Percentiles rank a stretch among this genome's conserved stretches.
phyloP scores from a whole-genome alignment of 1,140 invertebrate species.

The Eurosta solidaginis region DNA sequence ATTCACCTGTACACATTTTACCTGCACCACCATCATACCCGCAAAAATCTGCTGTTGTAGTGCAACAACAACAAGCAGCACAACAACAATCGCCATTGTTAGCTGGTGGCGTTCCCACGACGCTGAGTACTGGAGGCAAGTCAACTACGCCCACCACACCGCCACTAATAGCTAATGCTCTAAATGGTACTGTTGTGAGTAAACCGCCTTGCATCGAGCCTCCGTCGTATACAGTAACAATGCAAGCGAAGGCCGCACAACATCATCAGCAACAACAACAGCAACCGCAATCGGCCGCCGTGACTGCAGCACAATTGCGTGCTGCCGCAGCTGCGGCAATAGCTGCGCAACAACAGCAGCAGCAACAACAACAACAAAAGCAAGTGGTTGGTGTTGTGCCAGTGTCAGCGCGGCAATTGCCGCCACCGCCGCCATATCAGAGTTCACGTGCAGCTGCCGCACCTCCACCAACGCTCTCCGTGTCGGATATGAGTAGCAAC shows the following conservation, averaged over 20 bases:
- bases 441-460: slow-evolving; percentile 40
- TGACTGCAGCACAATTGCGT: slow-evolving; percentile 50
- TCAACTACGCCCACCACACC: slow-evolving; percentile 65
- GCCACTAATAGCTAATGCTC: slow-evolving; percentile 58
- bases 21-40: slow-evolving; percentile 79
- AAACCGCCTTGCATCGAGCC: slow-evolving; percentile 81
- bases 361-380: slow-evolving; percentile 58
- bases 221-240: slow-evolving; percentile 88
- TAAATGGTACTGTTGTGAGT: slow-evolving; percentile 46
- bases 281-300: slow-evolving; percentile 48
- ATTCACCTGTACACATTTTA: slow-evolving; percentile 62
- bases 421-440: slow-evolving; percentile 74
- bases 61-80: slow-evolving; percentile 69
- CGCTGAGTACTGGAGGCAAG: slow-evolving; percentile 62
- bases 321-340: slow-evolving; percentile 61
- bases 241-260: slow-evolving; percentile 82
- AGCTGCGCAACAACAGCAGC: slow-evolving; percentile 40
- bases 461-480: slow-evolving; percentile 58
- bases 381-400: slow-evolving; percentile 53
- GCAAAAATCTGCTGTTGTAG: slow-evolving; percentile 51
- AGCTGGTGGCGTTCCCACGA: slow-evolving; percentile 48
- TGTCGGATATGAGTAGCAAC: slow-evolving; percentile 38
- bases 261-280: slow-evolving; percentile 54
- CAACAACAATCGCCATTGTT: slow-evolving; percentile 60
- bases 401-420: slow-evolving; percentile 63